Evolutionary conservation across 2,113 vertebrate species (phyloP).

Genomic region (Indicator indicator): DNA sequence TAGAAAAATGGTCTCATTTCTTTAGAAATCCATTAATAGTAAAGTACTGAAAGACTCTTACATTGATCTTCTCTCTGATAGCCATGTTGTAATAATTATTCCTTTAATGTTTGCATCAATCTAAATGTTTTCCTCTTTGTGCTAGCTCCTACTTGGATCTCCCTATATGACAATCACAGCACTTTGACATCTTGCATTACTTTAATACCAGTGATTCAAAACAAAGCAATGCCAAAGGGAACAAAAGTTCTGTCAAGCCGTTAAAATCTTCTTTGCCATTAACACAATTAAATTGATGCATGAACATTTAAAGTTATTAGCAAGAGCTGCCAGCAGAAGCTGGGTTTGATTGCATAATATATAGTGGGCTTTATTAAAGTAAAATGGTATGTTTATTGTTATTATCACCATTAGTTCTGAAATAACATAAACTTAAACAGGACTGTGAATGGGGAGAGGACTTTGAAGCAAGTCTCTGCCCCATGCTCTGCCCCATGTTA

Average conservation of each 20-base stretch:
- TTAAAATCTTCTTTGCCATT: constrained; percentile 61
- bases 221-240: constrained; percentile 66
- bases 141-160: constrained; percentile 55
- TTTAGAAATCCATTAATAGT: constrained; percentile 57
- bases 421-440: constrained; percentile 39
- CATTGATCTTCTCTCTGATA: constrained; percentile 49
- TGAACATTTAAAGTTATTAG: constrained; percentile 60
- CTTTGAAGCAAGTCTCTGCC: not conserved
- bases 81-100: constrained; percentile 54
- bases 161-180: constrained; percentile 65
- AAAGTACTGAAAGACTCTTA: constrained; percentile 27
- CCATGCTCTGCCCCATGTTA: not conserved
- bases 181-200: constrained; percentile 70
- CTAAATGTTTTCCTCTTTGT: constrained; percentile 69
- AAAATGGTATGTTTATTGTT: constrained; percentile 60
- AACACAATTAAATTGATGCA: constrained; percentile 62
- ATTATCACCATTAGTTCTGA: constrained; percentile 44
- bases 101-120: constrained; percentile 72
- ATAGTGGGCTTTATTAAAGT: constrained; percentile 48
- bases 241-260: constrained; percentile 65
- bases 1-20: constrained; percentile 43
- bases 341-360: constrained; percentile 53
- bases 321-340: constrained; percentile 52
- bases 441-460: not conserved
- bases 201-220: constrained; percentile 68